Percentiles rank a stretch among this genome's conserved stretches.
These are phyloP conservation scores for Galeopterus variegatus DNA, from an alignment of 2,113 vertebrate genomes.

Conservation along the genomic window DNA sequence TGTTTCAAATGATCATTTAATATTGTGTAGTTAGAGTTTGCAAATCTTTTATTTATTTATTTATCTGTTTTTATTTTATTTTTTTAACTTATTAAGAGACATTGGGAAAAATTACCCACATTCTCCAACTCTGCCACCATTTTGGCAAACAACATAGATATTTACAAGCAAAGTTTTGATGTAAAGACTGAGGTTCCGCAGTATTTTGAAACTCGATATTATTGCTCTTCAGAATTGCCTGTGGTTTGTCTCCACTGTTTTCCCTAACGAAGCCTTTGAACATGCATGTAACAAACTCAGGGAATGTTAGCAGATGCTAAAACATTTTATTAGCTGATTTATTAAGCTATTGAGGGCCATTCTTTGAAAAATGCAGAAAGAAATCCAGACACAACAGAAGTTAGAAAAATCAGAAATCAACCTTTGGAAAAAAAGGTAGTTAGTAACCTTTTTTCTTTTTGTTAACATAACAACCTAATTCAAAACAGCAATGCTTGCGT, in stretches of 20 bases:
- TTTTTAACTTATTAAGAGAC: slow-evolving; percentile 37
- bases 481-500: slow-evolving; percentile 64
- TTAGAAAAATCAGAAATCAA: slow-evolving; percentile 77
- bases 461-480: slow-evolving; percentile 76
- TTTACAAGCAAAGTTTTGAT: slow-evolving; percentile 67
- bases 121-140: slow-evolving; percentile 57
- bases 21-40: neutral
- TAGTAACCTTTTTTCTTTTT: slow-evolving; percentile 55
- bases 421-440: slow-evolving; percentile 56
- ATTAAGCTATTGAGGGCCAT: slow-evolving; percentile 71
- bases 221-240: neutral
- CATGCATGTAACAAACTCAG: slow-evolving; percentile 31
- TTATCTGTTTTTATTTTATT: neutral
- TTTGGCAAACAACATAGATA: slow-evolving; percentile 62
- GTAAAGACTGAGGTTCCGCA: slow-evolving; percentile 27
- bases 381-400: slow-evolving; percentile 80
- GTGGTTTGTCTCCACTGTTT: neutral
- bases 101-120: neutral
- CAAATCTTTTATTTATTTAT: too few species aligned
- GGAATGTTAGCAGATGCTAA: slow-evolving; percentile 77
- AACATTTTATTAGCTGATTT: slow-evolving; percentile 81
- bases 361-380: slow-evolving; percentile 76
- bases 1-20: neutral
- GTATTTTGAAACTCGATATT: slow-evolving; percentile 64
- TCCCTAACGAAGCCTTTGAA: slow-evolving; percentile 60